Percentiles rank a stretch among this genome's conserved stretches.
phyloP scores from a whole-genome alignment of 1,140 invertebrate genomes.

The Drosophila mojavensis region DNA sequence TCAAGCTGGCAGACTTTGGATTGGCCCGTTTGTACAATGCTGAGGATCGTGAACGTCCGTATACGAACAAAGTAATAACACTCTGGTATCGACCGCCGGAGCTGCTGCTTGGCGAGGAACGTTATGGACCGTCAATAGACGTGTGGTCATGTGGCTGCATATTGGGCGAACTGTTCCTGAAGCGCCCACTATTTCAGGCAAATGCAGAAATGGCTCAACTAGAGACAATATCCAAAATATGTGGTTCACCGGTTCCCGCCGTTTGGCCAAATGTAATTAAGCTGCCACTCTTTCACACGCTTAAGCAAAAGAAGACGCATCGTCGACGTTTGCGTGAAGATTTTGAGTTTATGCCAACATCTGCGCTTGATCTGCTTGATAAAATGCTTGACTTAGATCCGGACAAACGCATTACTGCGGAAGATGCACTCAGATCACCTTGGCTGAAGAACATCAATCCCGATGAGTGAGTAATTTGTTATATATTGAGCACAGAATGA shows the following conservation, averaged over 20 bases:
- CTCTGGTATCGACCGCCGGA: constrained; percentile 99
- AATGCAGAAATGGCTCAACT: constrained; percentile 97
- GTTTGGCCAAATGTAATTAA: constrained; percentile 99
- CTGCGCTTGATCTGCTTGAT: constrained; percentile 97
- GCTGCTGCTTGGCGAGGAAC: constrained; percentile 97
- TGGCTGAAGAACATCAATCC: constrained; percentile 97
- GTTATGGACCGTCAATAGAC: constrained; percentile 99
- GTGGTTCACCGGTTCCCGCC: constrained; percentile 98
- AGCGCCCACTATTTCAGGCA: constrained; percentile 97
- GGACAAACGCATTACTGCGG: constrained; percentile 95
- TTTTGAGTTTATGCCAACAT: constrained; percentile 94
- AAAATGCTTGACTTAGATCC: constrained; percentile 99
- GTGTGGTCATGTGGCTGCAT: constrained; percentile 99
- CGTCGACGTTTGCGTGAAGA: constrained; percentile 95
- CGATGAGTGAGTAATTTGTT: constrained; percentile 89
- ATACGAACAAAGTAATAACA: constrained; percentile 99
- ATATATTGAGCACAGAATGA: constrained; percentile 87
- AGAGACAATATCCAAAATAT: constrained; percentile 96
- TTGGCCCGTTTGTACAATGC: constrained; percentile 97
- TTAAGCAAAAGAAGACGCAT: constrained; percentile 96
- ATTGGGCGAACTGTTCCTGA: constrained; percentile 98
- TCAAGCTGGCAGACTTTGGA: constrained; percentile 99
- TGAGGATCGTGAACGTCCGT: constrained; percentile 96
- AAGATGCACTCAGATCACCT: constrained; percentile 95
- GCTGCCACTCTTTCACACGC: constrained; percentile 95